Evolutionary conservation across 2,113 vertebrate species (phyloP).

Genomic region (Channa maculata): DNA sequence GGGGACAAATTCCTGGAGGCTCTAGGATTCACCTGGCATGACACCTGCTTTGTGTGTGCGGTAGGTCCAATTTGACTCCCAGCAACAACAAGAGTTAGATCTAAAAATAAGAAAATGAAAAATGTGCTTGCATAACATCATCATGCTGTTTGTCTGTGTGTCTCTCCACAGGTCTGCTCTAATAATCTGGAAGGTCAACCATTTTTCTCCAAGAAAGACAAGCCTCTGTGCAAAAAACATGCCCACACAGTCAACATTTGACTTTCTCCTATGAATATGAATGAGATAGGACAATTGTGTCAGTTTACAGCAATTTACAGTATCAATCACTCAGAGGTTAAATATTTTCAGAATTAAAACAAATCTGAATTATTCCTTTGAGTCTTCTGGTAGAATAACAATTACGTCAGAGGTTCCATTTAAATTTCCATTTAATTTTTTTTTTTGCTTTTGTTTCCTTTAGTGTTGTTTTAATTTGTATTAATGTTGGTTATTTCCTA

Average conservation of each 20-base stretch:
- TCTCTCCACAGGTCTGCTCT: constrained; percentile 86
- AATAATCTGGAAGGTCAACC: constrained; percentile 93
- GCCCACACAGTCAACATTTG: constrained; percentile 92
- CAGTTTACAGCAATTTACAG: constrained; percentile 15
- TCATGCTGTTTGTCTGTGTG: not conserved
- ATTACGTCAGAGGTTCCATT: constrained; percentile 29
- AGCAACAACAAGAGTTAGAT: not conserved
- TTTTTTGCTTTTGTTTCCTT: not conserved
- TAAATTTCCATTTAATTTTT: constrained; percentile 20
- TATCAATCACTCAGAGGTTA: constrained; percentile 34
- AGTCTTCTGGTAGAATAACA: constrained; percentile 25
- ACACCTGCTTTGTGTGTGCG: constrained; percentile 97
- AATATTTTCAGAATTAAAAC: constrained; percentile 30
- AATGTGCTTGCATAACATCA: not conserved
- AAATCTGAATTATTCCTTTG: constrained; percentile 8
- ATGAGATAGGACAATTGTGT: not conserved
- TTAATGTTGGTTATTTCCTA: constrained; percentile 12
- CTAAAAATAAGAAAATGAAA: not conserved
- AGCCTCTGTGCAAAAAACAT: constrained; percentile 97
- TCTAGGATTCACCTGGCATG: constrained; percentile 94
- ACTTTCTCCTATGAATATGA: constrained; percentile 42
- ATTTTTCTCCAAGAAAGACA: constrained; percentile 99
- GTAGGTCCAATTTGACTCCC: constrained; percentile 77
- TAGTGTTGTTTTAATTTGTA: constrained; percentile 11
- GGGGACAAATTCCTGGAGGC: constrained; percentile 97